phyloP scores from a whole-genome alignment of 2,797 vertebrate species.

The Falco concolor region DNA sequence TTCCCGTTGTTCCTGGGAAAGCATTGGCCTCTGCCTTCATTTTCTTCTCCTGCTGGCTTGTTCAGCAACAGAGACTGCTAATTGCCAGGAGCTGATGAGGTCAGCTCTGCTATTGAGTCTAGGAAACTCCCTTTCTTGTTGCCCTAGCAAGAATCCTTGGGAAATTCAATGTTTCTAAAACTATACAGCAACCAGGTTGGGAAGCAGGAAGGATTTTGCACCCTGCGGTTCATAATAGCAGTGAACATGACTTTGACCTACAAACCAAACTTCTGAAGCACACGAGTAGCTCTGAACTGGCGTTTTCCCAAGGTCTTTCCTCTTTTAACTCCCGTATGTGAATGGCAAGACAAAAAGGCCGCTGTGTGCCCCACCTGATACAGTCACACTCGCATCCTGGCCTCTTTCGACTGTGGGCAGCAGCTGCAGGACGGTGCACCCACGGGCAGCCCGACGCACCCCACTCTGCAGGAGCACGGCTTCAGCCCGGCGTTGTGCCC shows the following conservation, averaged over 20 bases:
- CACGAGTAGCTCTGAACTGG: background rate
- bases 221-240: background rate
- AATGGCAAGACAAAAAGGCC: background rate
- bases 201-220: background rate
- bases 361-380: rapidly evolving
- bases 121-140: background rate
- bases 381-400: rapidly evolving
- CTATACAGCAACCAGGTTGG: background rate
- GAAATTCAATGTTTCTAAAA: background rate
- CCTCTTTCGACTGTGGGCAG: background rate
- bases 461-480: rapidly evolving
- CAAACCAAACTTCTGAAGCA: background rate
- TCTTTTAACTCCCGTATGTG: background rate
- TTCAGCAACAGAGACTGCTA: background rate
- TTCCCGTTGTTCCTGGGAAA: background rate
- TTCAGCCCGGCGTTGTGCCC: rapidly evolving
- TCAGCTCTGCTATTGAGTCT: background rate
- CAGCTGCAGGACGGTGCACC: background rate
- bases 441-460: rapidly evolving
- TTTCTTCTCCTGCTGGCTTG: background rate
- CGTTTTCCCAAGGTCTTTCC: background rate
- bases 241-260: background rate
- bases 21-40: background rate
- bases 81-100: slow-evolving; percentile 27
- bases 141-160: background rate